A percentile compares a stretch with the other conserved stretches of the same genome.
Conservation (phyloP, 2,113 vertebrate genomes). For the Dunckerocampus dactyliophorus region DNA sequence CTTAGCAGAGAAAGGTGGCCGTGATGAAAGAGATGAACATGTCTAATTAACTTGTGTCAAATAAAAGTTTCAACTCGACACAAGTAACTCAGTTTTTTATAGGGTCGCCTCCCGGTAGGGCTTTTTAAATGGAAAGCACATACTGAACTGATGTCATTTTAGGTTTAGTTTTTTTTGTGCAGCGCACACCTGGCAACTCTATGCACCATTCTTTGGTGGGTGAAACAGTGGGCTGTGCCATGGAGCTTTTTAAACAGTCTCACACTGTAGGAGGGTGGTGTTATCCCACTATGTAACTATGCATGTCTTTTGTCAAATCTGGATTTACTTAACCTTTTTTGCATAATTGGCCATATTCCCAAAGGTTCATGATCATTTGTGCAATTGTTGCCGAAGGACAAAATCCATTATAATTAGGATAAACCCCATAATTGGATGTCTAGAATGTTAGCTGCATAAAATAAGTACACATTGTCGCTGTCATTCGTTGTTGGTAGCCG, state of each 20-base stretch:
- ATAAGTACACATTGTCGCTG: conserved; percentile 21
- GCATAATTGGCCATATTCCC: conserved; percentile 40
- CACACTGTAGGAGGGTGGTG: conserved; percentile 1
- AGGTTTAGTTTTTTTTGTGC: conserved; percentile 14
- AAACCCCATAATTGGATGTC: conserved; percentile 33
- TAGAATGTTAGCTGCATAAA: conserved; percentile 25
- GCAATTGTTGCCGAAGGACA: conserved; percentile 11
- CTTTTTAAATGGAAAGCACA: conserved; percentile 33
- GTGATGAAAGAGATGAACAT: conserved; percentile 51
- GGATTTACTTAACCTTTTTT: conserved; percentile 23
- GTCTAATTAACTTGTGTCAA: conserved; percentile 65
- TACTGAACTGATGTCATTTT: conserved; percentile 54
- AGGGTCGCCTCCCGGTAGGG: conserved; percentile 46
- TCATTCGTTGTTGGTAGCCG: conserved; percentile 14
- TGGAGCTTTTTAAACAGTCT: conserved; percentile 21
- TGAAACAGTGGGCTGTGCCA: conserved; percentile 14
- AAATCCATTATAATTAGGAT: conserved; percentile 46
- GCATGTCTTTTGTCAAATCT: conserved; percentile 23
- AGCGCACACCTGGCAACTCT: conserved; percentile 57
- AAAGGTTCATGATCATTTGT: conserved; percentile 13
- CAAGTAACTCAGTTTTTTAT: conserved; percentile 43
- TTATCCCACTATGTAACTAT: conserved; percentile 31
- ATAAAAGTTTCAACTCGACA: conserved; percentile 51
- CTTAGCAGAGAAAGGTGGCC: conserved; percentile 43
- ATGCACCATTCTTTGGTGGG: conserved; percentile 37